phyloP scores from a whole-genome alignment of 2,113 vertebrate genomes.

The Grammomys surdaster region DNA sequence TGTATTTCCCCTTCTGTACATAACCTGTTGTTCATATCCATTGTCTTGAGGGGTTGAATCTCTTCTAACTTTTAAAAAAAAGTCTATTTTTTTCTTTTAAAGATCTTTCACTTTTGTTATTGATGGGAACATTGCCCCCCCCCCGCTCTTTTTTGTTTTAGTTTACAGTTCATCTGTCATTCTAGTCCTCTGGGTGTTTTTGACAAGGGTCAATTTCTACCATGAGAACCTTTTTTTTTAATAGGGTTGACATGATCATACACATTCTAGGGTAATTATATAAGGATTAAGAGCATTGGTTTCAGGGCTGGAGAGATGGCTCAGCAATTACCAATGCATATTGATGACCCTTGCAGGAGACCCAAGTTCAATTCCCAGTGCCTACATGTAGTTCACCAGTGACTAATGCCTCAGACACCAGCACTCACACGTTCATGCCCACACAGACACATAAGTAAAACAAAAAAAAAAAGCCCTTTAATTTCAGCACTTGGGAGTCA shows the following conservation, averaged over 20 bases:
- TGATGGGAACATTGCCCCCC: slow-evolving; percentile 43
- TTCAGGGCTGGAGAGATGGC: not conserved
- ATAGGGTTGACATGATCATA: too few species aligned
- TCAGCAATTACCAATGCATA: not conserved
- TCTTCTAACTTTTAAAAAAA: slow-evolving; percentile 47
- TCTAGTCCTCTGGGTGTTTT: slow-evolving; percentile 11
- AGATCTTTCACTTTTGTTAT: slow-evolving; percentile 14
- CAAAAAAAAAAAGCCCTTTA: not conserved
- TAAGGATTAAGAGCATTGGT: not conserved
- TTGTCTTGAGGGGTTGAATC: not conserved
- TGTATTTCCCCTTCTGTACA: not conserved
- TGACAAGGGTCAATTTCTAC: not conserved
- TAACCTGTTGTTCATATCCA: slow-evolving; percentile 6
- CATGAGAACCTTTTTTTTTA: not conserved
- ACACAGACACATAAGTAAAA: not conserved
- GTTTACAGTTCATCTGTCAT: slow-evolving; percentile 43
- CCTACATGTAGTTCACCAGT: not conserved
- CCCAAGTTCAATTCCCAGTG: not conserved
- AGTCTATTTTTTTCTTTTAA: not conserved
- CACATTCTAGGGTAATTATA: too few species aligned
- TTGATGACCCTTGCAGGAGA: not conserved
- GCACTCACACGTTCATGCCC: not conserved
- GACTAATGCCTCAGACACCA: not conserved
- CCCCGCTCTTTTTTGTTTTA: slow-evolving; percentile 9
- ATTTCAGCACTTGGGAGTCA: too few species aligned